Evolutionary conservation across 1,140 invertebrate genomes (phyloP), one percentile per base, ranked within the genome.

Genomic region (Adoxophyes honmai): DNA sequence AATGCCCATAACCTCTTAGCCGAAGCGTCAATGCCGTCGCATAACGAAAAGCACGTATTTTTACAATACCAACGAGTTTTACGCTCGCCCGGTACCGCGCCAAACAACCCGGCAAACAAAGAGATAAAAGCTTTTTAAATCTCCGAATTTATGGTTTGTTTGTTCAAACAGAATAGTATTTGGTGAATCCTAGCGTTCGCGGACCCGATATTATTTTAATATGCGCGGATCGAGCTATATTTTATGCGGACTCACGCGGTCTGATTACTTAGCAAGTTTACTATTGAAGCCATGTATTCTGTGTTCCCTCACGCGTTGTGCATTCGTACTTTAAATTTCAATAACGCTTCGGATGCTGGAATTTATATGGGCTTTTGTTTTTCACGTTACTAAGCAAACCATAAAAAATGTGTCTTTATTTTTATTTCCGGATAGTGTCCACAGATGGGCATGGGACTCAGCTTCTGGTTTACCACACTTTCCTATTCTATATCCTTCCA

Each of bases 121-220:
- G 70, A 80, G 78, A 81, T 84, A 81, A 84, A 84, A 81, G 75
- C 75, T 74, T 81, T 83, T 84, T 78, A 81, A 84, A 84, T 81
- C 81, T 76, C 72, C 70, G 59, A 75, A 84, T 84, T 81, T 84
- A 84, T 78, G 75, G 77, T 78, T 78, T 84, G 81, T 84, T 84
- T 84, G 73, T 67, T 67, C 62, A 55, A 70, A 66, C 59, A 39
- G 66, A 67, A 79, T 74, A 74, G 61, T 76, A 75, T 79, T 79
- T 66, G 68, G 62, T 56, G 55, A 68, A 70, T 68, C 61, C 66
- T 67, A 67, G 68, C 62, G 58, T 58, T 71, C 57, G 59, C 52
- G 53, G 61, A 57, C 64, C 42, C 64, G 58, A 78, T 78, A 77
- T 78, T 78, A 78, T 77, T 77, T 78, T 75, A 81, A 78, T 77